Evolutionary conservation across 2,888 invertebrate genomes (phyloP), one percentile per base, ranked within the genome.

Genomic region (Leptothorax acervorum): DNA sequence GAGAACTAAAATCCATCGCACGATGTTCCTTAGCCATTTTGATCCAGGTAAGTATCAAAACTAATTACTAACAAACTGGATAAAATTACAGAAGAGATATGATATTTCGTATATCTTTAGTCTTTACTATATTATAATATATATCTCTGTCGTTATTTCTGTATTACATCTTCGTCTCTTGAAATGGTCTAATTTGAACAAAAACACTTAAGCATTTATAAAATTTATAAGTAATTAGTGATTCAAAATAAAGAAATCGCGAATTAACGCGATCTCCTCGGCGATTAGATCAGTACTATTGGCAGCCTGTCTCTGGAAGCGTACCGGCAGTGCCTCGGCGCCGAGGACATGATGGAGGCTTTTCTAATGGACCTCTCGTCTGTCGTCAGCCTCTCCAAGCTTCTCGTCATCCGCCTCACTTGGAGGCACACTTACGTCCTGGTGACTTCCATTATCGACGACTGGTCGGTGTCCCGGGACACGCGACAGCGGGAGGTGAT

Each of bases 281-380:
- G 11, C 18, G 70, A 85, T 83, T 75, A 90, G 90, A 85, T 90
- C 73, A 86, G 85, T 75, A 85, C 76, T 62, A 84, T 89, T 71
- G 83, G 8, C 85, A 88, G 81, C 39, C 65, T 89, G 66, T 75
- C 85, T n/a, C n/a, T 86, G 82, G 90, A 90, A 39, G 57, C 83
- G 0, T 86, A 88, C 11, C 78, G 70, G 3, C 89, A 89, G 8
- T 90, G 90, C 11, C 70, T 86, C 15, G 73, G 75, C 39, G 11
- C 82, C 35, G 87, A 90, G 28, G 85, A 90, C 55, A 85, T 88
- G 62, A 86, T 90, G 87, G 90, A 90, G 8, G 90, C 90, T 1
- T 86, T 90, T 53, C 23, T 88, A 11, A 82, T 90, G 86, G 78
- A 84, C 15, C 81, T 88, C 3, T 90, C 90, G 3, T 84, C 88